Evolutionary conservation across 2,113 vertebrate species (phyloP).

Genomic region (human (Homo sapiens)): DNA sequence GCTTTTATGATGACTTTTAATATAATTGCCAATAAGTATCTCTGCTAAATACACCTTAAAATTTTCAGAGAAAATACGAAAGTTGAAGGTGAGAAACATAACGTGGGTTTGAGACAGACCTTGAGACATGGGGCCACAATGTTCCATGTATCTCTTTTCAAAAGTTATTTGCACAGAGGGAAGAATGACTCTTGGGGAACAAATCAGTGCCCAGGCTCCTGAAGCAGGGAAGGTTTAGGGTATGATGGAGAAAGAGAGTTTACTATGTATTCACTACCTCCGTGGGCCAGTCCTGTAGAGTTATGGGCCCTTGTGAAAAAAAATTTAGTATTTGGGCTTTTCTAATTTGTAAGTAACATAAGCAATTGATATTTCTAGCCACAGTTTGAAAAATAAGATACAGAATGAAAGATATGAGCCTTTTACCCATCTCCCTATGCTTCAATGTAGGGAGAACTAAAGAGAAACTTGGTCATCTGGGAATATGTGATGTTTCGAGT

Average conservation of each 20-base stretch:
- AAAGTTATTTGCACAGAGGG: background rate
- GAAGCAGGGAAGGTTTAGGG: background rate
- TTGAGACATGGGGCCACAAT: background rate
- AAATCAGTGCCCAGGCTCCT: background rate
- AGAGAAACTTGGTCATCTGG: background rate
- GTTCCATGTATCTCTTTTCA: background rate
- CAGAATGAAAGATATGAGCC: background rate
- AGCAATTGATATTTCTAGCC: background rate
- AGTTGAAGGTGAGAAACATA: background rate
- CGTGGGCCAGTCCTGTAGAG: background rate
- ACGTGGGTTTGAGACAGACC: background rate
- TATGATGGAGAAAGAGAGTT: background rate
- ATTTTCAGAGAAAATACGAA: background rate
- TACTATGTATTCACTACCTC: background rate
- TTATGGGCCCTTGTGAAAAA: background rate
- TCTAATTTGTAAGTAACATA: background rate
- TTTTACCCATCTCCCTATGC: background rate
- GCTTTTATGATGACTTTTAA: background rate
- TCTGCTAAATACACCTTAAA: background rate
- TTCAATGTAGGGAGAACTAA: background rate
- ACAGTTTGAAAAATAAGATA: background rate
- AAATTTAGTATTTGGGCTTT: background rate
- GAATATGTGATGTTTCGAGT: background rate
- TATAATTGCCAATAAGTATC: background rate
- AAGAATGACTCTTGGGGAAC: background rate